Base-by-base conservation (phyloP, 2,797 vertebrate species). In the Mareca strepera region DNA sequence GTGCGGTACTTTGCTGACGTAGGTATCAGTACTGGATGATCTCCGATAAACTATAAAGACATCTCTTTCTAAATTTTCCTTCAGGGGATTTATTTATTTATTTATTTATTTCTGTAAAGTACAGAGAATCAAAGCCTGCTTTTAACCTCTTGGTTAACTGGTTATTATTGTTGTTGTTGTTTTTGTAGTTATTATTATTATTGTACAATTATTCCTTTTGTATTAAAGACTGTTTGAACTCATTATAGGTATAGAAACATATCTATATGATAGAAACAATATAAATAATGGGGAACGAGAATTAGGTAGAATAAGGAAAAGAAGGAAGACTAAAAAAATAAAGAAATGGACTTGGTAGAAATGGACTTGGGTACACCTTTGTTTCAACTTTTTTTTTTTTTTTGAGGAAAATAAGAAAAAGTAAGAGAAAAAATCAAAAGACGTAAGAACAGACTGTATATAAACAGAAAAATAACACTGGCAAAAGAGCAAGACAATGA, bases 1-100 rank as follows among this genome's bases (percentile, higher is more conserved):
- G 0, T n/a, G 21, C 0, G 0, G 11, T 13, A n/a, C 18, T 52
- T 85, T 12, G 11, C 31, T 58, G 63, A 28, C 18, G 2, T 22
- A 31, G 46, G 5, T 48, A 21, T 46, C 26, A 39, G 17, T 41
- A 58, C 7, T 53, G 17, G 22, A 35, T 58, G 16, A 18, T 37
- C 13, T 58, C 77, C 60, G 7, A n/a, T 31, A 63, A 77, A 25
- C 11, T 46, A 31, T 37, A 63, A 41, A 76, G 17, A 18, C 7
- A 7, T 35, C 1, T 69, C 7, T 16, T 43, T 28, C n/a, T 81
- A 46, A 63, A 39, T 35, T 64, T 90, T 83, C 14, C 21, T 41
- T 46, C 17, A 25, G 9, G 29, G 1, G 8, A 31, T 64, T 20
- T 73, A 66, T 26, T 21, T 50, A 48, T 18, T 44, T 22, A 41